These are phyloP conservation scores for Zeugodacus cucurbitae DNA, from an alignment of 1,140 invertebrate species.

Conservation along the genomic window DNA sequence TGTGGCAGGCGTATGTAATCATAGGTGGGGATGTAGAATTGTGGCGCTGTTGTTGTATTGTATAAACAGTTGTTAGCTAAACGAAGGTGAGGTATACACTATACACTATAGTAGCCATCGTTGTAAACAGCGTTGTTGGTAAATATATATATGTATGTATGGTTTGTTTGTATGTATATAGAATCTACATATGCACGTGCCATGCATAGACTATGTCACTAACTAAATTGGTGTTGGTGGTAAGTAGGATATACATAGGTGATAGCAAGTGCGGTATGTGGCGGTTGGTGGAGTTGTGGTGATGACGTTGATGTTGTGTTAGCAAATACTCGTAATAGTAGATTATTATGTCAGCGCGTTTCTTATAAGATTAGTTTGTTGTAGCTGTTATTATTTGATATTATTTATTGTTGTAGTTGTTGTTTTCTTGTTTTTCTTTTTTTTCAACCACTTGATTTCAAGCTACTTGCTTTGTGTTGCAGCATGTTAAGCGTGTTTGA, in stretches of 20 bases:
- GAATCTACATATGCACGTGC: neutral
- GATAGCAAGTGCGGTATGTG: neutral
- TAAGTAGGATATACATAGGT: neutral
- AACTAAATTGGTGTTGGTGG: too few species aligned
- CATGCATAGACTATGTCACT: neutral
- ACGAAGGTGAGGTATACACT: slow-evolving; percentile 21
- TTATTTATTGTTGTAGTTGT: neutral
- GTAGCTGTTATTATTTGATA: neutral
- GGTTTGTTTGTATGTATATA: neutral
- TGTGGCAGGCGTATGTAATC: neutral
- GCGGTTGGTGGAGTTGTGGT: neutral
- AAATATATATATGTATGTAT: neutral
- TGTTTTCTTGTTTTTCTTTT: too few species aligned
- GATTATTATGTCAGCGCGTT: neutral
- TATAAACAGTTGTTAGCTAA: slow-evolving; percentile 31
- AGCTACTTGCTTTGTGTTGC: neutral
- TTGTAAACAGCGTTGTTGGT: neutral
- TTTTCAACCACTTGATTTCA: neutral
- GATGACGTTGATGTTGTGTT: neutral
- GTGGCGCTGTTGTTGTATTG: neutral
- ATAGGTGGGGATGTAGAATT: neutral
- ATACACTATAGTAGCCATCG: slow-evolving; percentile 5
- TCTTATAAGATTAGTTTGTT: slow-evolving; percentile 7
- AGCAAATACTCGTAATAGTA: neutral
- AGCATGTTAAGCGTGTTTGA: neutral